These are phyloP conservation scores for Xenops minutus DNA, from an alignment of 2,797 vertebrate species.

Conservation along the genomic window DNA sequence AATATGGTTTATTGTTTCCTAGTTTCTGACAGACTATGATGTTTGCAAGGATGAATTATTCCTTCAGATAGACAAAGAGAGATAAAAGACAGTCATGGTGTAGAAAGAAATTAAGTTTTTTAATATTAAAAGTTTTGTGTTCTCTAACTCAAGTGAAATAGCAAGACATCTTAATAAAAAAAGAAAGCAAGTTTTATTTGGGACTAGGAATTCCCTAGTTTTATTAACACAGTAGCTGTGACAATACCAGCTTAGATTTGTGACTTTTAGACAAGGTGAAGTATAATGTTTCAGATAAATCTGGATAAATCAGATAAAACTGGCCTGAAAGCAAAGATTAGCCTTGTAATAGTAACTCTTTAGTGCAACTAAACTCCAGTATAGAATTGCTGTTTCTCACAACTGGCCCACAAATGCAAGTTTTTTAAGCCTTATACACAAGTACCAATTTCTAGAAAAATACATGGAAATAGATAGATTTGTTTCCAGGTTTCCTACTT, in stretches of 20 bases:
- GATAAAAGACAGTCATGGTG: conserved; percentile 51
- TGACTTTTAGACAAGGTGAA: neutral
- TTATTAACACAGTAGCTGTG: conserved; percentile 27
- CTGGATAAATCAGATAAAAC: neutral
- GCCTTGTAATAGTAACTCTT: neutral
- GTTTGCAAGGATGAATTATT: conserved; percentile 54
- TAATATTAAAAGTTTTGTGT: conserved; percentile 40
- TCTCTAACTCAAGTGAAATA: conserved; percentile 49
- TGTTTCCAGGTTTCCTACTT: neutral
- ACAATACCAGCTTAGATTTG: neutral
- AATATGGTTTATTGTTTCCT: neutral
- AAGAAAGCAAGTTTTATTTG: neutral
- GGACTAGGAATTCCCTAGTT: conserved; percentile 24
- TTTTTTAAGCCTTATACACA: neutral
- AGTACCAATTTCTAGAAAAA: neutral
- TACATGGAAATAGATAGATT: neutral
- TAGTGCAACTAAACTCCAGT: neutral
- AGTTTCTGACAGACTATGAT: neutral
- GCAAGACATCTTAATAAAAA: neutral
- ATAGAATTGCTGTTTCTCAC: neutral
- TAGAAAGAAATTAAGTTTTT: conserved; percentile 38
- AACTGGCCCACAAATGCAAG: neutral
- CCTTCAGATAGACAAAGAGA: conserved; percentile 53
- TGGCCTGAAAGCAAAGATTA: neutral
- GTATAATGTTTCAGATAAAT: neutral